Conservation (phyloP, 2,888 invertebrate genomes). For the Biston stratarius region DNA sequence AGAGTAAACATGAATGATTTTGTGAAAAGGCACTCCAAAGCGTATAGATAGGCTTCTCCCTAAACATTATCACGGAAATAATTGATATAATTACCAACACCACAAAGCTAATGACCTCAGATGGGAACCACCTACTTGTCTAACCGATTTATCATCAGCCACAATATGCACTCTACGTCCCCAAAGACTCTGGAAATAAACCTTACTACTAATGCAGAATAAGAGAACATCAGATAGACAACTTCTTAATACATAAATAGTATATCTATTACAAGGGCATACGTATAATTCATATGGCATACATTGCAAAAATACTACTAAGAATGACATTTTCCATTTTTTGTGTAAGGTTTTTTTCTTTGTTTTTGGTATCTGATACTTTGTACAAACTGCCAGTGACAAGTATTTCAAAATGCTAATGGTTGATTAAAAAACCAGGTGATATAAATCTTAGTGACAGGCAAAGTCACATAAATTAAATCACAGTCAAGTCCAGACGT, state of each 20-base stretch:
- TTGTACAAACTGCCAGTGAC: no score
- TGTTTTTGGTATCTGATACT: no score
- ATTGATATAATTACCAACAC: conserved; percentile 24
- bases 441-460: no score
- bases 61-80: conserved; percentile 13
- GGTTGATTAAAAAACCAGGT: no score
- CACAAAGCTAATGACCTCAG: conserved; percentile 33
- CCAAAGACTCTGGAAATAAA: conserved; percentile 42
- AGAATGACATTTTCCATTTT: no score
- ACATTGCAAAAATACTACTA: no score
- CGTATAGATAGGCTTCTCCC: not conserved
- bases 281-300: no score
- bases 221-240: not conserved
- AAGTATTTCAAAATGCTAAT: no score
- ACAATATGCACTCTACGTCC: conserved; percentile 45
- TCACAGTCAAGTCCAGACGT: no score
- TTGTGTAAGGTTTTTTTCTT: no score
- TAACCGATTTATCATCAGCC: conserved; percentile 44
- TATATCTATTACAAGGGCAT: no score
- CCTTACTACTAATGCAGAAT: conserved; percentile 18
- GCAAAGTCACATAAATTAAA: no score
- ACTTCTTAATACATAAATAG: not conserved
- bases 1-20: not conserved
- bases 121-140: conserved; percentile 29
- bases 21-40: not conserved